Evolutionary conservation across 2,113 vertebrate species (phyloP).

Genomic region (Alligator mississippiensis): DNA sequence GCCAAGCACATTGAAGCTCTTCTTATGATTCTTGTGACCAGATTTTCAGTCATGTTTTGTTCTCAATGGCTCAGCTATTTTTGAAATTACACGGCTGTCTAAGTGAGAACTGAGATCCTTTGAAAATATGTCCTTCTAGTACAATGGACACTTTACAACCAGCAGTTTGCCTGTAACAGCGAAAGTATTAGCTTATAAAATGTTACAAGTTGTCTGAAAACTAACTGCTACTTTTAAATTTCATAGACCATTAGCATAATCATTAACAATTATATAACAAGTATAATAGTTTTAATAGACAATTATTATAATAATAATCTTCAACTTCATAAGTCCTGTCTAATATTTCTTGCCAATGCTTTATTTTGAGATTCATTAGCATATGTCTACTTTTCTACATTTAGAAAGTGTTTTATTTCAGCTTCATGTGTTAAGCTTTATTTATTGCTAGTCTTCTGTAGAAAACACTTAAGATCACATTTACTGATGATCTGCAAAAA

Average conservation of each 20-base stretch:
- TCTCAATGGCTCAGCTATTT: not conserved
- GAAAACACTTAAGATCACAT: not conserved
- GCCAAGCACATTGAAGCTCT: not conserved
- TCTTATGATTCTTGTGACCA: not conserved
- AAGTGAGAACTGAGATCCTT: no score
- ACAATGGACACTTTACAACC: not conserved
- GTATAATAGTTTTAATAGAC: no score
- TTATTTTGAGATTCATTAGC: not conserved
- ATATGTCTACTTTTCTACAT: not conserved
- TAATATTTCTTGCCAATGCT: not conserved
- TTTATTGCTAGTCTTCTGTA: not conserved
- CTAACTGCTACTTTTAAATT: not conserved
- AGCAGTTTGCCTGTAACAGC: not conserved
- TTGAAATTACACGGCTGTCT: not conserved
- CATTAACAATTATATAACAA: no score
- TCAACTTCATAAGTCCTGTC: not conserved
- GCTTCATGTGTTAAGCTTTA: not conserved
- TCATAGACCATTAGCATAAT: not conserved
- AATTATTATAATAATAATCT: not conserved
- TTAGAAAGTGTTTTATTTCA: not conserved
- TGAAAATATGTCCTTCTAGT: not conserved
- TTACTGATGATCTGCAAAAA: not conserved
- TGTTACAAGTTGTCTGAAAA: not conserved
- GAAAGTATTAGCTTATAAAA: not conserved
- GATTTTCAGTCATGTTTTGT: not conserved